Evolutionary conservation across 2,888 invertebrate species (phyloP).

Genomic region (Cotesia congregata): DNA sequence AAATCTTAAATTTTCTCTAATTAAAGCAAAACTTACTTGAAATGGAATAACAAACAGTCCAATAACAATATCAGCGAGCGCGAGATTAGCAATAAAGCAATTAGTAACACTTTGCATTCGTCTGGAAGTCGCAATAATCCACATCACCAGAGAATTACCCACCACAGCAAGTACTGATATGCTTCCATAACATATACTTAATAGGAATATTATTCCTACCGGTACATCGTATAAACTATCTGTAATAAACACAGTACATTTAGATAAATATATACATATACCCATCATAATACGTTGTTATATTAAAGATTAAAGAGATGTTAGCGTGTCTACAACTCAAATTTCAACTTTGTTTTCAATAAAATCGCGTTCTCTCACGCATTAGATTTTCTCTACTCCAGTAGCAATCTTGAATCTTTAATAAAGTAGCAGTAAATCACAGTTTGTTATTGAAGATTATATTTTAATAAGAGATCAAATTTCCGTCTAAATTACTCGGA

Average conservation of each 20-base stretch:
- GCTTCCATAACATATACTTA: conserved; percentile 85
- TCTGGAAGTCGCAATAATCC: conserved; percentile 84
- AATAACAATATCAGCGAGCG: conserved; percentile 88
- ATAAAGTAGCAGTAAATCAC: not conserved
- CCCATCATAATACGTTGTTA: not conserved
- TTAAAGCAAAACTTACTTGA: conserved; percentile 69
- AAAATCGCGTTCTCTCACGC: not conserved
- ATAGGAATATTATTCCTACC: conserved; percentile 78
- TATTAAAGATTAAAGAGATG: not conserved
- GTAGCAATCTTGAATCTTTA: not conserved
- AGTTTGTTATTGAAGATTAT: not conserved
- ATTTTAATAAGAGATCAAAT: not conserved
- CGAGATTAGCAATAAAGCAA: conserved; percentile 88
- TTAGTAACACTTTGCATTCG: conserved; percentile 89
- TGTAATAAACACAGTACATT: conserved; percentile 62
- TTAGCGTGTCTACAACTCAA: not conserved
- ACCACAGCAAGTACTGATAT: conserved; percentile 86
- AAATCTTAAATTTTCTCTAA: too few relatives aligned
- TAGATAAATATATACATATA: not conserved
- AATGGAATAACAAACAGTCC: conserved; percentile 90
- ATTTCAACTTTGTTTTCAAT: not conserved
- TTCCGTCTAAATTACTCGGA: not conserved
- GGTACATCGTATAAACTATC: conserved; percentile 82
- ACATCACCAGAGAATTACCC: conserved; percentile 88
- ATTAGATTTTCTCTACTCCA: not conserved